Evolutionary conservation across 2,888 invertebrate genomes (phyloP), one percentile per base, ranked within the genome.

Genomic region (Tolmerus cingulatus): DNA sequence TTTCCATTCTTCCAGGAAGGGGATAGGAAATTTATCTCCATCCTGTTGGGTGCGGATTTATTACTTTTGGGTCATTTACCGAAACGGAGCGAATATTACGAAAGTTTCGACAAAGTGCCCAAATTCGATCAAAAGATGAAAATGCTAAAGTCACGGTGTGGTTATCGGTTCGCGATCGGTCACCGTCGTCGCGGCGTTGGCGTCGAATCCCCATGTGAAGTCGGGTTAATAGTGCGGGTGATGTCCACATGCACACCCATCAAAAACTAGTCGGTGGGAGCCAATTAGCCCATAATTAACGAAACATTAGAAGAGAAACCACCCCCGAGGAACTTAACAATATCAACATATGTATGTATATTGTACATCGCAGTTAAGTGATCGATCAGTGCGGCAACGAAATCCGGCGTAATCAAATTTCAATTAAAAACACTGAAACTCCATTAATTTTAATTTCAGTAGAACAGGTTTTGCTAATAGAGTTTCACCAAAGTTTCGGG

Each of bases 341-440:
- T 55, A 66, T 66, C 16, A 30, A n/a, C n/a, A n/a, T n/a, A n/a
- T n/a, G n/a, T 57, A 55, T 19, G 40, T 46, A 16, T 43, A 34
- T 34, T 34, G 34, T 34, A 34, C 34, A 34, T 34, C 34, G 40
- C 66, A 84, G 82, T 84, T 66, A 74, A 85, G 51, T 74, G 74
- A 85, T 85, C 85, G 85, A 85, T 85, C 43, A 66, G 66, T 51
- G 51, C 51, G 82, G 37, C 27, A 9, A 40, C 40, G 57, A 74
- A 43, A 74, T 85, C 85, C 74, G 43, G 74, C 16, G 85, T 85
- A 85, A 85, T 85, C 85, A 86, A 88, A 87, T 79, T 88, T 87
- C 87, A 87, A 88, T 88, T 88, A 87, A 88, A 88, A 85, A 86
- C 87, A 88, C 86, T 87, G 88, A 88, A 88, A 88, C 87, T 87